Evolutionary conservation across 2,888 invertebrate genomes (phyloP).

Genomic region (Sepiola atlantica): DNA sequence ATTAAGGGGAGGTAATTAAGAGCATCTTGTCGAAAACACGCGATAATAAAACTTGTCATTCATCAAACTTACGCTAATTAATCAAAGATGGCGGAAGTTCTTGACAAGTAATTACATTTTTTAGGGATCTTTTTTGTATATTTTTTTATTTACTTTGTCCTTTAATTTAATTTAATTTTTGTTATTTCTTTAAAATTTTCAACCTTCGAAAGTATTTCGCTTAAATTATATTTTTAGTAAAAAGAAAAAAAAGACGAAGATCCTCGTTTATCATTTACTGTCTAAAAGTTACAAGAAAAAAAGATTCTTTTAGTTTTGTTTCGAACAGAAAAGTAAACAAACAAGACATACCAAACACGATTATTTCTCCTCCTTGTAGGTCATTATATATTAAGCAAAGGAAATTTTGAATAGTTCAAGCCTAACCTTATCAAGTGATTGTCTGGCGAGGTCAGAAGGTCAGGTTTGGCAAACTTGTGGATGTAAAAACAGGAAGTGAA

Average conservation of each 20-base stretch:
- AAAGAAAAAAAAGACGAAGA: background rate
- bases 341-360: background rate
- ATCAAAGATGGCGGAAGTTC: background rate
- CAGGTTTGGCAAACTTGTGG: too few species aligned
- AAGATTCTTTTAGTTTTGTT: background rate
- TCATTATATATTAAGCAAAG: too few species aligned
- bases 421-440: too few species aligned
- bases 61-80: background rate
- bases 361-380: background rate
- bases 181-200: background rate
- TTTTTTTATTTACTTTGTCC: background rate
- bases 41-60: slow-evolving; percentile 32
- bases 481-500: too few species aligned
- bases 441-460: too few species aligned
- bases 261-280: background rate
- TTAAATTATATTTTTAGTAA: background rate
- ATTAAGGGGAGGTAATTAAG: background rate
- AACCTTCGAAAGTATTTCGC: too few species aligned
- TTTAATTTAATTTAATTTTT: too few species aligned
- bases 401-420: too few species aligned
- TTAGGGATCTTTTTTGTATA: background rate
- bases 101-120: background rate
- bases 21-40: slow-evolving; percentile 32
- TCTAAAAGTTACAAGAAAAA: background rate
- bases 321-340: background rate